Evolutionary conservation across 2,113 vertebrate genomes (phyloP), one percentile per base, ranked within the genome.

Genomic region (Notarius lentiginosus): DNA sequence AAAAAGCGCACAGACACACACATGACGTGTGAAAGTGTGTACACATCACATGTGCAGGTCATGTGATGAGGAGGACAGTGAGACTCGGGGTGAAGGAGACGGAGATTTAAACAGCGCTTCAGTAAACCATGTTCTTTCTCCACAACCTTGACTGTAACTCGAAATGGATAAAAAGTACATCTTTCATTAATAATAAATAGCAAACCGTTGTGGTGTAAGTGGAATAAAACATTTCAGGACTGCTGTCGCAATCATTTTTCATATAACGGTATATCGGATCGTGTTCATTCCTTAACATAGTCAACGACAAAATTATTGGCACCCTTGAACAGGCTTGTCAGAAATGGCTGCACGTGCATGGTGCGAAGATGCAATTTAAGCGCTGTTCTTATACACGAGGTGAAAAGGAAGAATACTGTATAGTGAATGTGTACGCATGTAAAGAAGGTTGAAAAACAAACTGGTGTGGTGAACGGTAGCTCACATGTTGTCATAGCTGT

Each of bases 61-160:
- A 79, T 56, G 76, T 79, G 76, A 79, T 27, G 4, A 27, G 55
- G 55, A 79, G 73, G 51, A 27, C 47, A 51, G 41, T 12, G 55
- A 79, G 20, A n/a, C 49, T 27, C 14, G 7, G 34, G n/a, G 24
- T 14, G 7, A 27, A 63, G 27, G 75, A 66, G 8, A 4, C 56
- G 81, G 27, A 6, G 34, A 63, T 63, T 87, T 63, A 87, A 83
- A 75, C 68, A 87, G 41, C 65, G 66, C 27, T n/a, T 70, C 15
- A 76, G 61, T 72, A 87, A 80, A 89, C 82, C 51, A 65, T 12
- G 55, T 80, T 34, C 70, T 70, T n/a, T 8, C 18, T 68, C 61
- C 41, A 41, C 4, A 76, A 41, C 41, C 41, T 41, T 11, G 70
- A 11, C 22, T 0, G 41, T 20, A 22, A 22, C 70, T 5, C 20